These are phyloP conservation scores for Callinectes sapidus DNA, from an alignment of 2,888 invertebrate genomes.

Conservation along the genomic window DNA sequence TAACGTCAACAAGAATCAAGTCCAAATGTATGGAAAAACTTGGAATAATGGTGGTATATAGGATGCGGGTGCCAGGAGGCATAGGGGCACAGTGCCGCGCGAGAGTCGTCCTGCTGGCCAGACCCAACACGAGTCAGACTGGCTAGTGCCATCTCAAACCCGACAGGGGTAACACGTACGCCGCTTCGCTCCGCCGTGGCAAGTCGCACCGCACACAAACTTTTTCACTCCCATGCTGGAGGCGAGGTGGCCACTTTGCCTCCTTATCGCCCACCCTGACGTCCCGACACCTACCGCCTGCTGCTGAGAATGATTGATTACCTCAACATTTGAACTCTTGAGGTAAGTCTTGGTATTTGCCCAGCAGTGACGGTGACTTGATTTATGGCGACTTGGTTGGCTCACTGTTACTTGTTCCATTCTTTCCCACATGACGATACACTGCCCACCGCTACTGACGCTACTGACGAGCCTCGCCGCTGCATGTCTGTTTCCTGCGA, in stretches of 20 bases:
- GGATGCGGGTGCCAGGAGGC: background rate
- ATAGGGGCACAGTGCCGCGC: background rate
- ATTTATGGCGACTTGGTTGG: background rate
- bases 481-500: background rate
- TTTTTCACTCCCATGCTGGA: constrained; percentile 6
- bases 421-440: background rate
- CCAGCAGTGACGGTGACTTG: background rate
- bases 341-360: constrained; percentile 6
- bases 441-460: background rate
- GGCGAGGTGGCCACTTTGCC: background rate
- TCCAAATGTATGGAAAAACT: background rate
- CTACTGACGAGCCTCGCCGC: background rate
- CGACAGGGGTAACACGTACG: background rate
- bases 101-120: background rate
- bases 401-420: background rate
- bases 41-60: background rate
- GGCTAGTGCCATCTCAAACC: constrained; percentile 4
- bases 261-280: background rate
- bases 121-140: background rate
- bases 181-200: background rate
- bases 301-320: background rate
- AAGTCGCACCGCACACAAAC: constrained; percentile 7
- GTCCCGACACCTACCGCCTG: background rate
- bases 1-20: background rate
- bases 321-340: background rate